phyloP scores from a whole-genome alignment of 2,113 vertebrate genomes.

The Leptocoma aspasia region DNA sequence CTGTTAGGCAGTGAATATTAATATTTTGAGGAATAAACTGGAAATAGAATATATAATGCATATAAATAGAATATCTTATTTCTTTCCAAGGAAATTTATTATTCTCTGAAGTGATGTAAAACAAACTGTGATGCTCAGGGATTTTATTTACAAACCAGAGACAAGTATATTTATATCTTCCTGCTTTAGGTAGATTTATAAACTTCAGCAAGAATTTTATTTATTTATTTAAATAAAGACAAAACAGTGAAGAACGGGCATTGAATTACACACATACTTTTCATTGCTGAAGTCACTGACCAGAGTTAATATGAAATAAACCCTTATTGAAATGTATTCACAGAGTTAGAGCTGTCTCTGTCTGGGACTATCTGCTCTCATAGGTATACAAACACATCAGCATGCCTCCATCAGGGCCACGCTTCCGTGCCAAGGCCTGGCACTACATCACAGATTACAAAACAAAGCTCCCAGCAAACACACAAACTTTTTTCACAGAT shows the following conservation, averaged over 20 bases:
- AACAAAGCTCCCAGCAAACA: constrained; percentile 26
- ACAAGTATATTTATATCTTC: neutral
- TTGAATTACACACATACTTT: neutral
- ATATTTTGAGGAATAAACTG: neutral
- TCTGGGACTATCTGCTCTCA: neutral
- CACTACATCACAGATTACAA: constrained; percentile 26
- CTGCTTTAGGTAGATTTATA: neutral
- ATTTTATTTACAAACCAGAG: neutral
- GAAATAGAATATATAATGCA: neutral
- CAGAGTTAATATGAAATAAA: constrained; percentile 24
- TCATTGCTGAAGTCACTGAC: neutral
- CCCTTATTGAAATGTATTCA: constrained; percentile 24
- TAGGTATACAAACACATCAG: constrained; percentile 34
- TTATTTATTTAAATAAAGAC: neutral
- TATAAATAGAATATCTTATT: neutral
- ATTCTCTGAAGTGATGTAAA: neutral
- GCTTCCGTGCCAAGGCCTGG: neutral
- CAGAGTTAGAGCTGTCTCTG: neutral
- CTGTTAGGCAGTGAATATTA: neutral
- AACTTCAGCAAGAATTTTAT: neutral
- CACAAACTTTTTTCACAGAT: neutral
- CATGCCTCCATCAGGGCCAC: neutral
- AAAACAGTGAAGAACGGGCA: neutral
- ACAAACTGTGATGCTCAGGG: neutral
- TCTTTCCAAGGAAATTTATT: neutral